phyloP scores from a whole-genome alignment of 2,888 invertebrate genomes.

The Onchidella celtica region DNA sequence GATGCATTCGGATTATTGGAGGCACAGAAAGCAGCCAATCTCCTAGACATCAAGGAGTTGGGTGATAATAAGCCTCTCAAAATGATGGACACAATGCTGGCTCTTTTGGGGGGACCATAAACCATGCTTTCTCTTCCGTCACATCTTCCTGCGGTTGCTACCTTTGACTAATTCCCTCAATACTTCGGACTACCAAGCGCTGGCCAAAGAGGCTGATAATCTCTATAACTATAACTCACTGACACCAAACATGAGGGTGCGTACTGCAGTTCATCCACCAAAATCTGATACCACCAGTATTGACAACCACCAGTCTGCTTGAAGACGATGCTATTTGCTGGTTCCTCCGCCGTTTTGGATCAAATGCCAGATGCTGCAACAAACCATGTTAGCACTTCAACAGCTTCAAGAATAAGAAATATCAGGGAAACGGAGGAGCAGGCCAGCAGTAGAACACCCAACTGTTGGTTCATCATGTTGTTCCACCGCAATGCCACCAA shows the following conservation, averaged over 20 bases:
- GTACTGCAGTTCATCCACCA: constrained; percentile 9
- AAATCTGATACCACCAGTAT: not conserved
- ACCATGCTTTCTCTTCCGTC: not conserved
- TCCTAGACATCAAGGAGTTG: not conserved
- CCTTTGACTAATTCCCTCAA: constrained; percentile 1
- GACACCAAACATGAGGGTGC: constrained; percentile 16
- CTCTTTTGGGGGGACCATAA: not conserved
- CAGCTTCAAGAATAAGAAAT: constrained; percentile 21
- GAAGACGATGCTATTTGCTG: constrained; percentile 15
- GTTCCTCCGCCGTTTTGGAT: constrained; percentile 8
- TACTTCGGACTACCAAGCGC: constrained; percentile 12
- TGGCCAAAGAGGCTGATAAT: constrained; percentile 16
- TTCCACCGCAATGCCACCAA: not conserved
- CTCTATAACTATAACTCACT: constrained; percentile 16
- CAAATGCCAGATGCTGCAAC: constrained; percentile 18
- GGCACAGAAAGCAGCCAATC: not conserved
- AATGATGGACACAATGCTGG: not conserved
- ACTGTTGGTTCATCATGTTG: not conserved
- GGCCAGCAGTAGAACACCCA: not conserved
- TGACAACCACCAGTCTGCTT: not conserved
- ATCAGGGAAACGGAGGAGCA: constrained; percentile 24
- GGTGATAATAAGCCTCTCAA: not conserved
- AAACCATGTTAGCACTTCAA: constrained; percentile 7
- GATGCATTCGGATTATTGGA: not conserved
- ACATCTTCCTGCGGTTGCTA: constrained; percentile 1